Evolutionary conservation across 53 echinoderm and acorn worm genomes (phyloP).

Genomic region (Hippasteria phrygiana): DNA sequence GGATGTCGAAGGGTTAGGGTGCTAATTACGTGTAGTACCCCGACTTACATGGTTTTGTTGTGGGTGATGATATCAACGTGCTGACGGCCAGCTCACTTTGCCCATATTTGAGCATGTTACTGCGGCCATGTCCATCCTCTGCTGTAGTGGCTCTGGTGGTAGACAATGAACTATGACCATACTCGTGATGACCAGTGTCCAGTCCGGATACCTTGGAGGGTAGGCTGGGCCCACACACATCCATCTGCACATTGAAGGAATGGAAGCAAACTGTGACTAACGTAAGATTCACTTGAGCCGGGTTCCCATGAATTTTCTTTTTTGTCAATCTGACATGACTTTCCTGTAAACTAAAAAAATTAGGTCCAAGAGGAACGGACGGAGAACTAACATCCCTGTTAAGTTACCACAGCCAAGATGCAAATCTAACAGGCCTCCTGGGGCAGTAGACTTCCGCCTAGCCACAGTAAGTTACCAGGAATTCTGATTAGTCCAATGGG

Average conservation of each 20-base stretch:
- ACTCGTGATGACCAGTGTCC: not conserved
- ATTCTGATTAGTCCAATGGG: too few species aligned
- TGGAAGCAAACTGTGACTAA: not conserved
- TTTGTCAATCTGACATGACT: too few species aligned
- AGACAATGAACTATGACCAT: not conserved
- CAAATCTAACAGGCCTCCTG: too few species aligned
- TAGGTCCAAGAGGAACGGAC: too few species aligned
- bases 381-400: too few species aligned
- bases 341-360: too few species aligned
- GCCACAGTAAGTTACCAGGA: too few species aligned
- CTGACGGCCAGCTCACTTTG: not conserved
- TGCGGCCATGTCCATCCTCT: not conserved
- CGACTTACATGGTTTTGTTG: slow-evolving; percentile 38
- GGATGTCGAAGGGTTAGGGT: too few species aligned
- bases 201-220: slow-evolving; percentile 27
- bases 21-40: not conserved
- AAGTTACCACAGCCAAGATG: too few species aligned
- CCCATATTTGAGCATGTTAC: slow-evolving; percentile 6
- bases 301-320: too few species aligned
- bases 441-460: too few species aligned
- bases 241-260: slow-evolving; percentile 8
- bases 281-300: not conserved
- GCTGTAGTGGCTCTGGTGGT: not conserved
- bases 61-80: not conserved
- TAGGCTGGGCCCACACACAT: slow-evolving; percentile 35